Percentiles rank a stretch among this genome's conserved stretches.
Evolutionary conservation across 2,888 invertebrate species (phyloP).

Genomic region (Labia minor): DNA sequence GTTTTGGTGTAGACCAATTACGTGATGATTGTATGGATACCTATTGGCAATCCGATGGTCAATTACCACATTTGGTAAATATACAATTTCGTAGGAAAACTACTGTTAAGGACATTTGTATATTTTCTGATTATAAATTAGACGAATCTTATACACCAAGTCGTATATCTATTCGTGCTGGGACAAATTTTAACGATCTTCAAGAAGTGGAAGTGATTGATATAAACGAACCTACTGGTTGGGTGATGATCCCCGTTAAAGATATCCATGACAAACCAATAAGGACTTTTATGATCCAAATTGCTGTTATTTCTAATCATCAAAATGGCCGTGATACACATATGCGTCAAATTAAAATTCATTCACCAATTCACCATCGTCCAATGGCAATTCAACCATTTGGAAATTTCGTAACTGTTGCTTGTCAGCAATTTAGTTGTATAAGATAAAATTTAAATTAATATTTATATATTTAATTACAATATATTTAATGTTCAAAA

Average conservation of each 20-base stretch:
- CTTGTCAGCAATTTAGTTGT: constrained; percentile 70
- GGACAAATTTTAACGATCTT: constrained; percentile 92
- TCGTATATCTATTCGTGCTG: constrained; percentile 81
- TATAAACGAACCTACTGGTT: constrained; percentile 87
- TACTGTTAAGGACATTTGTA: constrained; percentile 86
- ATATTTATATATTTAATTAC: too few species aligned
- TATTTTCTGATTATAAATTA: constrained; percentile 94
- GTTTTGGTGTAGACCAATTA: constrained; percentile 95
- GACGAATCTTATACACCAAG: constrained; percentile 99
- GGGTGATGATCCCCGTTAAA: constrained; percentile 88
- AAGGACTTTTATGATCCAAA: constrained; percentile 91
- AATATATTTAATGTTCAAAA: too few species aligned
- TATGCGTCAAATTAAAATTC: constrained; percentile 91
- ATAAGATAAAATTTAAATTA: too few species aligned
- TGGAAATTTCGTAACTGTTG: constrained; percentile 68
- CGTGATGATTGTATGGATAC: constrained; percentile 92
- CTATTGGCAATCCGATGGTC: constrained; percentile 99
- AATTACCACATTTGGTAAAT: constrained; percentile 93
- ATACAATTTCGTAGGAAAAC: constrained; percentile 93
- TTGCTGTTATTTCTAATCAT: constrained; percentile 94
- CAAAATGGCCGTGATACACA: constrained; percentile 98
- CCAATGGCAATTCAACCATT: constrained; percentile 55
- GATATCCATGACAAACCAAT: constrained; percentile 79
- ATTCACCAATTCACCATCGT: constrained; percentile 64
- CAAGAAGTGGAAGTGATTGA: constrained; percentile 92